A percentile compares a stretch with the other conserved stretches of the same genome.
phyloP scores from a whole-genome alignment of 2,888 invertebrate genomes.

The Antitype chi region DNA sequence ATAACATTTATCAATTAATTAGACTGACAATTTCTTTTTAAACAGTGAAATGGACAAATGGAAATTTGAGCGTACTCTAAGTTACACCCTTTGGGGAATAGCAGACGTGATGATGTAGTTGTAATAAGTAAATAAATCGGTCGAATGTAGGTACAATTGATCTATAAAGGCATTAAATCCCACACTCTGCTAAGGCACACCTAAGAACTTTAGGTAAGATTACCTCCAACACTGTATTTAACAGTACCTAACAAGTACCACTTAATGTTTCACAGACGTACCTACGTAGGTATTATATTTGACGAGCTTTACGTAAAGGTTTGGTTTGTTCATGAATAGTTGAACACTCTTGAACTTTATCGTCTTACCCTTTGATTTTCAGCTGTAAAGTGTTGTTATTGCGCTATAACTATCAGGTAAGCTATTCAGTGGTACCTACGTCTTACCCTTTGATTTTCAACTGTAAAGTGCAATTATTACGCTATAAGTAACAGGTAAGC shows the following conservation, averaged over 20 bases:
- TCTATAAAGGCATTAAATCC: neutral
- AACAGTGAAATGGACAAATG: too few relatives aligned
- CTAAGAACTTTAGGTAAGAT: conserved; percentile 5
- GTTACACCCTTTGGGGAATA: too few relatives aligned
- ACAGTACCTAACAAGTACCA: conserved; percentile 16
- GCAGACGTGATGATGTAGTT: too few relatives aligned
- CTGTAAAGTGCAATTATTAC: conserved; percentile 26
- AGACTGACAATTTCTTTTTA: too few relatives aligned
- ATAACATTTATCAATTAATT: too few relatives aligned
- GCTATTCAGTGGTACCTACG: conserved; percentile 4
- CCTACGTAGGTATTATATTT: neutral
- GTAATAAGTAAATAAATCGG: too few relatives aligned
- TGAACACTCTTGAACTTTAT: conserved; percentile 56
- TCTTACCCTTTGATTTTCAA: conserved; percentile 39
- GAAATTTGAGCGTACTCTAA: too few relatives aligned
- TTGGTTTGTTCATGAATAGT: conserved; percentile 53
- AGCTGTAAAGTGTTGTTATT: conserved; percentile 26
- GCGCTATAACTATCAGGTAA: conserved; percentile 21
- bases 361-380: conserved; percentile 40
- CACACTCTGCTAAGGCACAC: neutral
- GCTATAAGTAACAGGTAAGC: conserved; percentile 21
- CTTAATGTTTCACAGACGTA: conserved; percentile 23
- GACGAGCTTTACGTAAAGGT: conserved; percentile 26
- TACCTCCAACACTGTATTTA: conserved; percentile 24
- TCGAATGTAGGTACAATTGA: neutral